Conservation (phyloP, 2,888 invertebrate species). For the Margaritifera margaritifera region DNA sequence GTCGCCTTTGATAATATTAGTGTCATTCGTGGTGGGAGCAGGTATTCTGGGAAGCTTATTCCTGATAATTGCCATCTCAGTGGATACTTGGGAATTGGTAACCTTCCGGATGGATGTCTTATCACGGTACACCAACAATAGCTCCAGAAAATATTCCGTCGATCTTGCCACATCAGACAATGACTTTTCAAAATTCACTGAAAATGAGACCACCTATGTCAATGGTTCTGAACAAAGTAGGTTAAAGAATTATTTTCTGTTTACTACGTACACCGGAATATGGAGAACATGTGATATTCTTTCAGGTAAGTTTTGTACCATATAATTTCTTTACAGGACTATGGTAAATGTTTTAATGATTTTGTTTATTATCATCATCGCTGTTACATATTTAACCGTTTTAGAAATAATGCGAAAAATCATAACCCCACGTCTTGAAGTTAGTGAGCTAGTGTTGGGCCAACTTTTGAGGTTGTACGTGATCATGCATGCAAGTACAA, state of each 20-base stretch:
- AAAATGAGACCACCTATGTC: too few species aligned
- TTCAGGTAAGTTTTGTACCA: slow-evolving; percentile 14
- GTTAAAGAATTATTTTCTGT: slow-evolving; percentile 11
- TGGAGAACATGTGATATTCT: slow-evolving; percentile 25
- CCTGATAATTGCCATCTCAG: slow-evolving; percentile 27
- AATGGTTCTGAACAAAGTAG: too few species aligned
- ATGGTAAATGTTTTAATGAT: too few species aligned
- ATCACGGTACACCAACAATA: slow-evolving; percentile 9
- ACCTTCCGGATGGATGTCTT: slow-evolving; percentile 10
- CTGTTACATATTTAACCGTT: too few species aligned
- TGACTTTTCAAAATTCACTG: too few species aligned
- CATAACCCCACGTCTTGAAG: too few species aligned
- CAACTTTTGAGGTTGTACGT: too few species aligned
- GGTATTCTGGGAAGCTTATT: slow-evolving; percentile 28
- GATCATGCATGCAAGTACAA: too few species aligned
- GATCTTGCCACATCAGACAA: slow-evolving; percentile 2
- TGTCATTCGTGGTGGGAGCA: slow-evolving; percentile 19
- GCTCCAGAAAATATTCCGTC: slow-evolving; percentile 5
- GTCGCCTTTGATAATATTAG: slow-evolving; percentile 31
- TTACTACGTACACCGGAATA: slow-evolving; percentile 16
- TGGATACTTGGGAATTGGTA: slow-evolving; percentile 17
- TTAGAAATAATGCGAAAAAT: too few species aligned
- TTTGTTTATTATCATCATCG: too few species aligned
- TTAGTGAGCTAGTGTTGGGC: too few species aligned
- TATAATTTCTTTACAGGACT: background rate